A percentile compares a stretch with the other conserved stretches of the same genome.
These are phyloP conservation scores for Escarpia spicata DNA, from an alignment of 2,888 invertebrate species.

Conservation along the genomic window DNA sequence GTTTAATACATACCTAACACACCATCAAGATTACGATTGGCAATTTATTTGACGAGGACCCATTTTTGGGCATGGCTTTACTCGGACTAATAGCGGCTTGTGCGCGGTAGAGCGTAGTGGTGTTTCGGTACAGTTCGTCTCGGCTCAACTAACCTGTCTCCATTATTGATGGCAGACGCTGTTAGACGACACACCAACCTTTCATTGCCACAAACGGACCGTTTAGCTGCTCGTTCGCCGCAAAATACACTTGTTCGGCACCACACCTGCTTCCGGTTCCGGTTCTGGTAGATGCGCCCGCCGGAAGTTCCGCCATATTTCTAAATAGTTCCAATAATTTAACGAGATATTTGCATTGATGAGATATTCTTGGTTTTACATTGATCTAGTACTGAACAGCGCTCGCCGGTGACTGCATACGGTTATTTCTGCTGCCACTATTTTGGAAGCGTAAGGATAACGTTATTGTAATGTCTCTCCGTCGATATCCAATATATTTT, in stretches of 20 bases:
- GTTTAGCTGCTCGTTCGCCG: neutral
- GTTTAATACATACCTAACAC: too few species aligned
- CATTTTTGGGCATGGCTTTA: too few species aligned
- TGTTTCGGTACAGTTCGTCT: neutral
- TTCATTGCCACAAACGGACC: neutral
- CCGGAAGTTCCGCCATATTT: slow-evolving; percentile 3
- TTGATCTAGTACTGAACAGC: neutral
- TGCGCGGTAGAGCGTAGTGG: neutral
- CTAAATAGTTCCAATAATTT: slow-evolving; percentile 6
- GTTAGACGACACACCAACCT: slow-evolving; percentile 4
- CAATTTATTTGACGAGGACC: too few species aligned
- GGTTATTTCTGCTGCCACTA: neutral
- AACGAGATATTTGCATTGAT: neutral
- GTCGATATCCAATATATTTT: too few species aligned
- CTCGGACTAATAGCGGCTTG: neutral
- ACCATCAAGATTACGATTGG: too few species aligned
- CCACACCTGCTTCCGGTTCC: neutral
- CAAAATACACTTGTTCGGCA: neutral
- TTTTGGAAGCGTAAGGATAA: too few species aligned
- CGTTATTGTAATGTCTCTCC: too few species aligned
- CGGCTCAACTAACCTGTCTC: neutral
- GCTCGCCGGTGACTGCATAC: neutral
- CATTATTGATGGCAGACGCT: neutral
- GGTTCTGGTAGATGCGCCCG: neutral
- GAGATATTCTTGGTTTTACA: neutral